Conservation (phyloP, 1,140 invertebrate genomes). For the Aradophagus sp. region DNA sequence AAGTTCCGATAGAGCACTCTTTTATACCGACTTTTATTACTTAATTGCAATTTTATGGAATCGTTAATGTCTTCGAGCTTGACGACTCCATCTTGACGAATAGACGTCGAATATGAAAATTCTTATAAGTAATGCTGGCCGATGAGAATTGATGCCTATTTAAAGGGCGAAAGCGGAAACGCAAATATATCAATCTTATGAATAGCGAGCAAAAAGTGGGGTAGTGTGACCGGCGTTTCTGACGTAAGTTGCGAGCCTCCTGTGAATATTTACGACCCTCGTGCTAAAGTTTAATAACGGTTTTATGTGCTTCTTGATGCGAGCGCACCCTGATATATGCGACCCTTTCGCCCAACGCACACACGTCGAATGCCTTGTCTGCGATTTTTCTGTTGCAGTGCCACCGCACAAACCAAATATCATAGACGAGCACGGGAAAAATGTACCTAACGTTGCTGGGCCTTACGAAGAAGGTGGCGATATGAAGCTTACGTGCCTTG, state of each 20-base stretch:
- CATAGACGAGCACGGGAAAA: slow-evolving; percentile 84
- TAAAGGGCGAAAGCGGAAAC: slow-evolving; percentile 24
- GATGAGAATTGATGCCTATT: slow-evolving; percentile 29
- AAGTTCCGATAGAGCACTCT: no score
- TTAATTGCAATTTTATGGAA: no score
- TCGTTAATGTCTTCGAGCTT: no score
- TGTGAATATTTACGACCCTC: slow-evolving; percentile 57
- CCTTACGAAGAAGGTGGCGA: slow-evolving; percentile 89
- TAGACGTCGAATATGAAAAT: no score
- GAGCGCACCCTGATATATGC: slow-evolving; percentile 44
- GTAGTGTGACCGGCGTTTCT: slow-evolving; percentile 43
- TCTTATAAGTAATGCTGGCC: no score
- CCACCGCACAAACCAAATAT: slow-evolving; percentile 87
- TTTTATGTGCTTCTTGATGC: slow-evolving; percentile 56
- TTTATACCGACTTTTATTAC: no score
- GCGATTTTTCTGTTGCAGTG: slow-evolving; percentile 79
- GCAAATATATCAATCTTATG: slow-evolving; percentile 52
- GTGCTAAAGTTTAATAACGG: slow-evolving; percentile 60
- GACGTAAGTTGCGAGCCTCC: slow-evolving; percentile 44
- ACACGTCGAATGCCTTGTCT: slow-evolving; percentile 37
- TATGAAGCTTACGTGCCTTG: slow-evolving; percentile 87
- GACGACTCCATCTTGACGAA: no score
- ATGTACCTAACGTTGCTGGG: slow-evolving; percentile 82
- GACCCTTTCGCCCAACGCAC: slow-evolving; percentile 34
- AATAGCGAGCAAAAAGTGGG: slow-evolving; percentile 48